Conservation (phyloP, 2,888 invertebrate species). For the Heliconius ismenius region DNA sequence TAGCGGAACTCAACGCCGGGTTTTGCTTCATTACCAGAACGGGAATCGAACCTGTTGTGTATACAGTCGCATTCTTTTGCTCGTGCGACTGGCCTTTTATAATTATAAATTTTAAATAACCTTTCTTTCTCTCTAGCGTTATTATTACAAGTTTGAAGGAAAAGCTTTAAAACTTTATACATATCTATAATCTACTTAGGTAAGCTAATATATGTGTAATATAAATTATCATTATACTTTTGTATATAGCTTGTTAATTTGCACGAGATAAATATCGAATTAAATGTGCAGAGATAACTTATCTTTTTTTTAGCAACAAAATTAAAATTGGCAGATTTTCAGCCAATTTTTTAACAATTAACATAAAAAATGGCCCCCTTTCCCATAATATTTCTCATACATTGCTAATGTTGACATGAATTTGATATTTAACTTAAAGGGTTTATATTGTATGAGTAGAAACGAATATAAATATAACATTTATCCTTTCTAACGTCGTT, state of each 20-base stretch:
- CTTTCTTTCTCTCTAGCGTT: conserved; percentile 33
- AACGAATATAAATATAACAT: no score
- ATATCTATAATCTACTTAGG: conserved; percentile 57
- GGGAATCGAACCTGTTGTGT: no score
- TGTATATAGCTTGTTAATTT: conserved; percentile 36
- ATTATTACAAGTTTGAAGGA: conserved; percentile 51
- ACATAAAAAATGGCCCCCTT: not conserved
- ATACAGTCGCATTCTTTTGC: no score
- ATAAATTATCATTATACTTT: conserved; percentile 33
- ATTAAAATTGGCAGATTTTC: not conserved
- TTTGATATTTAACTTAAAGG: no score
- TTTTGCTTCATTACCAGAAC: no score
- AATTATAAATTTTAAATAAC: not conserved
- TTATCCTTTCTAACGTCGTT: no score
- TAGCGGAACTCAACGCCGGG: no score
- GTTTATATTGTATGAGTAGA: no score
- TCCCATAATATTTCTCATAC: no score
- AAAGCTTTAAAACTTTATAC: conserved; percentile 67
- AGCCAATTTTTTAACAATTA: not conserved
- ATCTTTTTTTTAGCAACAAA: no score
- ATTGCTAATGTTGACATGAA: no score
- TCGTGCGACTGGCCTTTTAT: not conserved
- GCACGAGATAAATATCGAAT: conserved; percentile 9
- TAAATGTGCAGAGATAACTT: not conserved
- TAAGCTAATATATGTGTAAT: conserved; percentile 19